Evolutionary conservation across 64 coral and sea anemone genomes (phyloP), one percentile per base, ranked within the genome.

Genomic region (Hydrozoanthus tunicans): DNA sequence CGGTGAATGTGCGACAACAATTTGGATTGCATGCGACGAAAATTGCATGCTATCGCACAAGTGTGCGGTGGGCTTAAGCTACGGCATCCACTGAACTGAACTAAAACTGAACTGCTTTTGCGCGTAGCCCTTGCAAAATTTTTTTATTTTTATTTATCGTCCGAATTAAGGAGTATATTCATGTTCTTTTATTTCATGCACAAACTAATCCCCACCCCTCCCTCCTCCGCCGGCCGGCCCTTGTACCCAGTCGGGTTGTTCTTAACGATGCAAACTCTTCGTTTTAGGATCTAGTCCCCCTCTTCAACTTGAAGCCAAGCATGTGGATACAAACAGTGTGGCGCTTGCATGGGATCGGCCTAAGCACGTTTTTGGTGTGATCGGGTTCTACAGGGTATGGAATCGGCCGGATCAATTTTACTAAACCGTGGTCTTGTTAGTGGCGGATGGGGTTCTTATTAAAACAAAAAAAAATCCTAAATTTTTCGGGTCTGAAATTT

Each of bases 341-440:
- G 73, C 3, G 6, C 73, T 77, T 10, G 27, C 11, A 43, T 77
- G 73, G 73, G 32, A 6, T 11, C 25, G 52, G 11, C 25, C 73
- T 10, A 24, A 12, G 27, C 73, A 51, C 8, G 20, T 77, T 4
- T 77, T 77, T 11, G 73, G 73, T 51, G 27, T 77, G 73, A 77
- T 77, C 27, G 73, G 73, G 32, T 77, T 77, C 52, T 77, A 77
- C 73, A 77, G 52, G 73, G 73, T 51, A 76, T 7, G 73, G 2
- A 64, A 14, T 9, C 13, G 13, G 13, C 7, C 7, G 7, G 62
- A 14, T 9, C 62, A 64, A 64, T 0, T 64, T 64, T 7, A 64
- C 7, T 9, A 64, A 64, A 7, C 7, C 62, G 7, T 64, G 7
- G 7, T 64, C 13, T 64, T 9, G 13, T 64, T 7, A 64, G 62